phyloP scores from a whole-genome alignment of 2,113 vertebrate species.

The Takifugu flavidus region DNA sequence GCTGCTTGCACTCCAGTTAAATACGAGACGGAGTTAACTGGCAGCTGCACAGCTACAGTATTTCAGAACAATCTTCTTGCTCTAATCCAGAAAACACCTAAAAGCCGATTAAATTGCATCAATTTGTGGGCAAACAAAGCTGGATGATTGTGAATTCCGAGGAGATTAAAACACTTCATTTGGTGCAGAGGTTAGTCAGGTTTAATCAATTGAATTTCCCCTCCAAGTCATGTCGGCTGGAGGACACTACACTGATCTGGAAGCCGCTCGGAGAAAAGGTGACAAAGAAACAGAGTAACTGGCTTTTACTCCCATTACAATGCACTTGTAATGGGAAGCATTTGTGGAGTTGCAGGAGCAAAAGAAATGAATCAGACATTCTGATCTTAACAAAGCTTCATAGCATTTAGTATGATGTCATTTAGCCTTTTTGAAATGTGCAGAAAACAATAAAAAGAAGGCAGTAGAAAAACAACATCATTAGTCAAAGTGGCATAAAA shows the following conservation, averaged over 20 bases:
- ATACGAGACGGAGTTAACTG: conserved; percentile 9
- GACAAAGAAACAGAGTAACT: conserved; percentile 2
- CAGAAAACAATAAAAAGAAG: conserved; percentile 16
- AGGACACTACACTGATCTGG: conserved; percentile 13
- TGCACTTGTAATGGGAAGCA: conserved; percentile 7
- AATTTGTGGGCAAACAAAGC: conserved; percentile 5
- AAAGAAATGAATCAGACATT: conserved; percentile 18
- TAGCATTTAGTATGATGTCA: not conserved
- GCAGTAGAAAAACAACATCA: too few species aligned
- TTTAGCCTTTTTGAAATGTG: conserved; percentile 11
- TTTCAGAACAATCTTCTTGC: conserved; percentile 3
- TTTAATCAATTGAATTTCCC: conserved; percentile 32
- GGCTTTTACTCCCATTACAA: conserved; percentile 23
- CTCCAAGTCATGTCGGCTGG: conserved; percentile 9
- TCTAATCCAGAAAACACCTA: conserved; percentile 3
- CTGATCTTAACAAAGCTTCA: conserved; percentile 33
- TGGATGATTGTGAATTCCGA: conserved; percentile 6
- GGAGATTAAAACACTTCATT: conserved; percentile 2
- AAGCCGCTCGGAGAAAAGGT: not conserved
- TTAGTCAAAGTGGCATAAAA: too few species aligned
- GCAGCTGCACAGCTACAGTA: conserved; percentile 9
- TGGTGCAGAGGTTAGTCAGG: not conserved
- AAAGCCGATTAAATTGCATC: conserved; percentile 2
- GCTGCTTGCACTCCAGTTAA: conserved; percentile 19
- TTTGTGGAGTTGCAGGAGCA: not conserved